phyloP scores from a whole-genome alignment of 2,113 vertebrate species.

The Meriones unguiculatus region DNA sequence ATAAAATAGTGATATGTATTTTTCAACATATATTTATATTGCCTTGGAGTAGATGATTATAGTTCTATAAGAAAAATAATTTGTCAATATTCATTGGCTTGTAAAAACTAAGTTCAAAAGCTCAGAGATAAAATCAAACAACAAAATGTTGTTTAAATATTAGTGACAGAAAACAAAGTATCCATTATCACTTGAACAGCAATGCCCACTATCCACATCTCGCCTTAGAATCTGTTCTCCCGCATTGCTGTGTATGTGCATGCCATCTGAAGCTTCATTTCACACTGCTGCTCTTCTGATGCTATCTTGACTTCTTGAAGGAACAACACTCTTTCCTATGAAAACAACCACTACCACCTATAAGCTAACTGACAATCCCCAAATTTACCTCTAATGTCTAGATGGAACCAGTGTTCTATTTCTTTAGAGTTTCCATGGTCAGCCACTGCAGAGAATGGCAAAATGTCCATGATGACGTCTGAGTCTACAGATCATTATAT shows the following conservation, averaged over 20 bases:
- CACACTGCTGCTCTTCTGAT: neutral
- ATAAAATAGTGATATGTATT: constrained; percentile 95
- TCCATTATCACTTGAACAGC: neutral
- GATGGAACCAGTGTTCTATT: neutral
- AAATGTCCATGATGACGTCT: neutral
- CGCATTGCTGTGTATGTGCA: neutral
- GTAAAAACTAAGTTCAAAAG: constrained; percentile 94
- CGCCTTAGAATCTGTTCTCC: neutral
- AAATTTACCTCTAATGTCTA: neutral
- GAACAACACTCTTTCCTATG: neutral
- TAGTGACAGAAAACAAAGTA: neutral
- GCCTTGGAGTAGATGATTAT: constrained; percentile 97
- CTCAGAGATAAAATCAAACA: constrained; percentile 97
- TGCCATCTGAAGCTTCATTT: neutral
- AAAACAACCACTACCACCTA: neutral
- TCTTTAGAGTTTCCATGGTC: neutral
- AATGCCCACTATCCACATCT: neutral
- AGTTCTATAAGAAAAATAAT: constrained; percentile 93
- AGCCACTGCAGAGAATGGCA: neutral
- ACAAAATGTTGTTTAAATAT: constrained; percentile 85
- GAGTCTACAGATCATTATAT: neutral
- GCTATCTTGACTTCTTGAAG: neutral
- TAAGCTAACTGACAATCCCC: neutral
- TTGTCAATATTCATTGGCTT: constrained; percentile 93
- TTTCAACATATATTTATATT: constrained; percentile 99